These are phyloP conservation scores for Nipponacmea schrenckii DNA, from an alignment of 2,888 invertebrate species.

Conservation along the genomic window DNA sequence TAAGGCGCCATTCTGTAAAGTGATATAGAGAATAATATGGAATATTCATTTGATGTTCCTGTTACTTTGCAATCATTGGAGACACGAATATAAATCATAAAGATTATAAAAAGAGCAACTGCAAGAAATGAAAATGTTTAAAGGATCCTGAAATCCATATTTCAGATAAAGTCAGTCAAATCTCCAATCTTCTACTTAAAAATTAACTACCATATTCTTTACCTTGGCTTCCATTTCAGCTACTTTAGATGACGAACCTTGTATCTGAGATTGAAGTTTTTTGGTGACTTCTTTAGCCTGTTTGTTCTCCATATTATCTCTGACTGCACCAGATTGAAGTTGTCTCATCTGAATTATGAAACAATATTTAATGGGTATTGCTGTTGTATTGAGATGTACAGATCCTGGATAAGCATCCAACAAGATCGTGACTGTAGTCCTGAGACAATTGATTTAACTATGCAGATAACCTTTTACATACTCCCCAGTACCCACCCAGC, in stretches of 20 bases:
- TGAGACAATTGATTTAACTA: constrained; percentile 28
- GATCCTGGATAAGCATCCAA: too few species aligned
- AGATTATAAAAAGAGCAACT: not conserved
- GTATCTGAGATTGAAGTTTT: constrained; percentile 60
- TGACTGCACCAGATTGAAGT: constrained; percentile 66
- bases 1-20: not conserved
- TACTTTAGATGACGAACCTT: constrained; percentile 31
- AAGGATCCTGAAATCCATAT: too few species aligned
- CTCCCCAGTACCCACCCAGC: too few species aligned
- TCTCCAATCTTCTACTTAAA: too few species aligned
- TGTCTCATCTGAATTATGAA: constrained; percentile 64
- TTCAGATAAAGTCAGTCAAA: too few species aligned
- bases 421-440: not conserved
- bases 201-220: not conserved
- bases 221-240: constrained; percentile 44
- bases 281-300: constrained; percentile 68
- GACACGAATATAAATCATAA: too few species aligned
- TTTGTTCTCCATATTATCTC: constrained; percentile 66
- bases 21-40: too few species aligned
- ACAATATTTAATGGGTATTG: too few species aligned
- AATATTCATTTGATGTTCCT: not conserved
- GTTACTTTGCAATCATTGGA: not conserved
- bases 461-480: too few species aligned
- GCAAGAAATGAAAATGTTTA: too few species aligned
- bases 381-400: too few species aligned